Base-by-base conservation (phyloP, 2,113 vertebrate species). In the Ranitomeya variabilis region DNA sequence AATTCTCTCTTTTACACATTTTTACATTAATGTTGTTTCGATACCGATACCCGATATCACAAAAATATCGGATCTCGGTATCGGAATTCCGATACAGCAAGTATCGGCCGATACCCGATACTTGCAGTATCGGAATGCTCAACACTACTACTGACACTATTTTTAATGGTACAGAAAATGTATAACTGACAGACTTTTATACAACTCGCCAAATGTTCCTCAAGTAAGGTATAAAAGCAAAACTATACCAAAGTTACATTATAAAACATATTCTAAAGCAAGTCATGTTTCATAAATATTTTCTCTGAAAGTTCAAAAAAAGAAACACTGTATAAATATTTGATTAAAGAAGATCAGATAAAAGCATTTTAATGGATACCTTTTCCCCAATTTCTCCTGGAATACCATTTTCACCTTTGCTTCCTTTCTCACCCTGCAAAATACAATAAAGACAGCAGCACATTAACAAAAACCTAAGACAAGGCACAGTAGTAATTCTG, bases 381-480 rank as follows among this genome's bases (percentile, higher is more conserved):
- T 97, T 96, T 85, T 93, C 92, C 0, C 95, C 96, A 76, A 93
- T 91, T 89, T 91, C 91, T 90, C 94, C 95, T 86, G 91, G 74
- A 89, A 51, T 86, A n/a, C 95, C 95, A 0, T 90, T 89, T 16
- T 94, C 93, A 89, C 95, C 96, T 90, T 93, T 91, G 2, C 89
- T 76, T 10, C 96, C 95, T 94, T 94, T 94, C 91, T 90, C 80
- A 82, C 93, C 92, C 93, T 94, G 86, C 83, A 92, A 74, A 92
- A 88, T 18, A 92, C 91, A 92, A 80, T 6, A 2, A 52, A 86
- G 3, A 77, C 11, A 80, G 19, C 45, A 80, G 3, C 15, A 15
- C 10, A 54, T 86, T 86, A 78, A n/a, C 12, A 83, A 69, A 9
- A 16, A 10, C 15, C 9, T 45, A 13, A 52, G 14, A 4, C 37